Conservation (phyloP, 2,113 vertebrate species). For the Hemiprocne comata region DNA sequence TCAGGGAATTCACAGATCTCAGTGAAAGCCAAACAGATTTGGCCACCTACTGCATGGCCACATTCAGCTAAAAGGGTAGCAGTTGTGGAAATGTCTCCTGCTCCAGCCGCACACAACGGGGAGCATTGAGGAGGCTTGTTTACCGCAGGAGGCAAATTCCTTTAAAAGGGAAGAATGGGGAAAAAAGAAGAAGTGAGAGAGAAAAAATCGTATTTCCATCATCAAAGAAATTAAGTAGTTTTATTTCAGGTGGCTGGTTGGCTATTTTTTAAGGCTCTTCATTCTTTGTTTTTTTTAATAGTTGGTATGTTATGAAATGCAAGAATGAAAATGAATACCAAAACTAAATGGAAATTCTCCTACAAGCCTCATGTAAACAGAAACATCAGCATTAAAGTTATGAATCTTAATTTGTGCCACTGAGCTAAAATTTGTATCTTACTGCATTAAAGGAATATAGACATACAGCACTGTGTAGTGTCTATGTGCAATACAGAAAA, state of each 20-base stretch:
- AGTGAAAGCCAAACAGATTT: conserved; percentile 65
- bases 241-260: conserved; percentile 8
- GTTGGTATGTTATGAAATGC: not conserved
- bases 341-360: conserved; percentile 58
- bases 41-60: conserved; percentile 65
- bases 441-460: conserved; percentile 72
- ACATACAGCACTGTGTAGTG: conserved; percentile 57
- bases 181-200: not conserved
- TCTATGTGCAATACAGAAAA: conserved; percentile 71
- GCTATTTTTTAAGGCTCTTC: conserved; percentile 22
- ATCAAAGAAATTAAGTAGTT: conserved; percentile 41
- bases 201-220: not conserved
- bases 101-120: not conserved
- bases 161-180: not conserved
- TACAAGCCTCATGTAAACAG: conserved; percentile 67
- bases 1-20: conserved; percentile 68
- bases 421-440: conserved; percentile 72
- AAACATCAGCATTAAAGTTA: conserved; percentile 76
- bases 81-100: conserved; percentile 52
- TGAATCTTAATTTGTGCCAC: conserved; percentile 77
- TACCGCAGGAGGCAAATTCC: not conserved
- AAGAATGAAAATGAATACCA: conserved; percentile 59
- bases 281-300: not conserved
- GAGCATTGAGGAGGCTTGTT: not conserved
- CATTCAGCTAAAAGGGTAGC: conserved; percentile 57